Evolutionary conservation across 2,888 invertebrate species (phyloP).

Genomic region (Cynaeus angustus): DNA sequence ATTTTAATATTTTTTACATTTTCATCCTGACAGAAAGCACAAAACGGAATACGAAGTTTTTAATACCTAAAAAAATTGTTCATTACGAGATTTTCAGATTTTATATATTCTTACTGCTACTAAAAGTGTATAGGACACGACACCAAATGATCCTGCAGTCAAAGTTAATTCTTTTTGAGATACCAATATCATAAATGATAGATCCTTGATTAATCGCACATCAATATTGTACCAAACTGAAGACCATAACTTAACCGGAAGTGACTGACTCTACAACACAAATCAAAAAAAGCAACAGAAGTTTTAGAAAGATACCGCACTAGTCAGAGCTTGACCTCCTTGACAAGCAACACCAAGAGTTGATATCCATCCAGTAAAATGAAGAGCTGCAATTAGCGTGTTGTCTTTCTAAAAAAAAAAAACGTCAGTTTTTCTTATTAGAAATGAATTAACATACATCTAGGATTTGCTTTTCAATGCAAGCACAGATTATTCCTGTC

Average conservation of each 20-base stretch:
- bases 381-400: not conserved
- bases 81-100: no score
- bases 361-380: not conserved
- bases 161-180: not conserved
- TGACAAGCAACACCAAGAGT: not conserved
- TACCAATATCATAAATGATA: not conserved
- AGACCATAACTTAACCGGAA: not conserved
- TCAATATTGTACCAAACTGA: not conserved
- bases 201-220: not conserved
- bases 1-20: no score
- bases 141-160: no score
- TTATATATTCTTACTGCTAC: no score
- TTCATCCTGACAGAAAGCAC: not conserved
- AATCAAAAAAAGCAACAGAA: no score
- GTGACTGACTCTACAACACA: not conserved
- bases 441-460: slow-evolving; percentile 4
- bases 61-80: not conserved
- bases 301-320: not conserved
- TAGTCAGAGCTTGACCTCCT: not conserved
- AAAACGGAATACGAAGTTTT: not conserved
- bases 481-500: slow-evolving; percentile 13
- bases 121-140: no score
- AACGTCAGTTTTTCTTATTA: no score
- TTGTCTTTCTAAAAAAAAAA: not conserved
- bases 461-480: slow-evolving; percentile 17